Conservation (phyloP, 2,113 vertebrate genomes). For the Actenoides lindsayi region DNA sequence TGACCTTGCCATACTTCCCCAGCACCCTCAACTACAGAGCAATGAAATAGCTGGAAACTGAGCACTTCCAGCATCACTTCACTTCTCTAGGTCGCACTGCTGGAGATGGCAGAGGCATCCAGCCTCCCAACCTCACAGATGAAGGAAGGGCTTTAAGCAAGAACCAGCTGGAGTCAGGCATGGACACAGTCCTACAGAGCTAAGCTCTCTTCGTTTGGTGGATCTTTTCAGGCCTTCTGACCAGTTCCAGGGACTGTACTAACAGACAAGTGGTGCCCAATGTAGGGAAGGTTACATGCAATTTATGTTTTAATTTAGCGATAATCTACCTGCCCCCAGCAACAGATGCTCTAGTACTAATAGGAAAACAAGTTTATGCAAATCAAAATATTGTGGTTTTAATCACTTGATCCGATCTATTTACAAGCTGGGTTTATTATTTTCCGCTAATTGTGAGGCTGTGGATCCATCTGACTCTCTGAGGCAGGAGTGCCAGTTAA, state of each 20-base stretch:
- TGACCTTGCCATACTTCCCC: neutral
- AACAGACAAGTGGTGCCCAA: accelerated
- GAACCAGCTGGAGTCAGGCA: neutral
- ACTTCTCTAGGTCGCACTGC: accelerated
- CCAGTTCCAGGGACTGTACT: neutral
- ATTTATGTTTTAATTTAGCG: neutral
- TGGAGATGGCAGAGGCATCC: neutral
- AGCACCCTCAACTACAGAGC: neutral
- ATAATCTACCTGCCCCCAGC: neutral
- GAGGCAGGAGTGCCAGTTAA: neutral
- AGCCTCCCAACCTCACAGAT: neutral
- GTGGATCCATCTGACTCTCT: neutral
- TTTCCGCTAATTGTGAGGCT: conserved; percentile 21
- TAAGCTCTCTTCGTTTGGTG: neutral
- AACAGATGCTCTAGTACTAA: conserved; percentile 5
- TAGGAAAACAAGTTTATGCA: conserved; percentile 21
- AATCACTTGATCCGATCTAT: conserved; percentile 37
- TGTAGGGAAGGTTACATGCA: neutral
- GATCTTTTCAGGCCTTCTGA: neutral
- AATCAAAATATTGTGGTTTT: conserved; percentile 32
- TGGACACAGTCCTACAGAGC: neutral
- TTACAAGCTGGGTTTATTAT: neutral
- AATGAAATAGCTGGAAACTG: neutral
- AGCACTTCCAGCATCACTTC: neutral
- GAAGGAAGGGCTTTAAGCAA: neutral